These are phyloP conservation scores for Pseudomyrmex concolor DNA, from an alignment of 1,140 invertebrate genomes.

Conservation along the genomic window DNA sequence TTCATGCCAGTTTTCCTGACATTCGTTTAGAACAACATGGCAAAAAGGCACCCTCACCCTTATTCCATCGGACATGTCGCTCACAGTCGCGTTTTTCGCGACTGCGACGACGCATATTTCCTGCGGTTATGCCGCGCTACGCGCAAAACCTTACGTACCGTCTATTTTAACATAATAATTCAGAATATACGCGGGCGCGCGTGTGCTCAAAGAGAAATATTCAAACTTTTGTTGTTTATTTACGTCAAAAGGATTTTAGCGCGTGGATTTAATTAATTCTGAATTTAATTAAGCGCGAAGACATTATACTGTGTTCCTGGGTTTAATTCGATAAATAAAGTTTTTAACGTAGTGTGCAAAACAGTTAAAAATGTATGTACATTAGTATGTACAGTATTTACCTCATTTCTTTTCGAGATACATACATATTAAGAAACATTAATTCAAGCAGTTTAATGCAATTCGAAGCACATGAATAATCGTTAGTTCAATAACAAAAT, in stretches of 20 bases:
- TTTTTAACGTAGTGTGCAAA: background rate
- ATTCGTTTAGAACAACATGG: constrained; percentile 43
- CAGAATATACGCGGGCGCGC: background rate
- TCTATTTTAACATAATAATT: constrained; percentile 12
- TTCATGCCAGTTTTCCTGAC: constrained; percentile 14
- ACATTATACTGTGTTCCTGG: background rate
- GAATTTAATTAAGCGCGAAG: background rate
- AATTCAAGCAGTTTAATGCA: constrained; percentile 17
- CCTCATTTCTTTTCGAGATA: background rate
- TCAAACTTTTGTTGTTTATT: background rate
- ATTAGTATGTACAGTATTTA: background rate
- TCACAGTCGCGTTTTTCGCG: constrained; percentile 38
- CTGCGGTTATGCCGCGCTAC: background rate
- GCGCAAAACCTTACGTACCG: constrained; percentile 21
- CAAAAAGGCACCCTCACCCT: constrained; percentile 8
- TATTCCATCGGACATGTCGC: constrained; percentile 37
- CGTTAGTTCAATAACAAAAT: constrained; percentile 37
- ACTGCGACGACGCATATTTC: constrained; percentile 11
- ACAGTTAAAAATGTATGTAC: background rate
- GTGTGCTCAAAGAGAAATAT: background rate
- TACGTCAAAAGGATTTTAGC: background rate
- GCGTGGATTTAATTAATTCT: constrained; percentile 13
- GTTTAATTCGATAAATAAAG: background rate
- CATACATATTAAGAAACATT: background rate
- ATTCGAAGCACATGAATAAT: background rate